Base-by-base conservation (phyloP, 2,113 vertebrate species). In the Numida meleagris region DNA sequence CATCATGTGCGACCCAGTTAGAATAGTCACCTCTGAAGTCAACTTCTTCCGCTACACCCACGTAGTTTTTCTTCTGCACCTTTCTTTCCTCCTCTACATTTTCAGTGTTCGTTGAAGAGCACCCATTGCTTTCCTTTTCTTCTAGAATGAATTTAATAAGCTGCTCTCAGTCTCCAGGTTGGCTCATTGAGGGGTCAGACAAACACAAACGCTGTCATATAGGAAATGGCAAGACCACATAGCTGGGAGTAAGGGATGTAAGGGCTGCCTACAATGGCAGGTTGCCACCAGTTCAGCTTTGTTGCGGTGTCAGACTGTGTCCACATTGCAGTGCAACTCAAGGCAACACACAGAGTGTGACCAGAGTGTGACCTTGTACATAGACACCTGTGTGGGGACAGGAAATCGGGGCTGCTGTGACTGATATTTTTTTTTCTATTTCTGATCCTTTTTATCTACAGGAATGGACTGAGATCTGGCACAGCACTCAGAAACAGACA, bases 401-500 rank as follows among this genome's bases (percentile, higher is more conserved):
- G 50, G 33, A 86, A 88, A 66, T 8, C 2, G 0, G 9, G 50
- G 45, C 67, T 82, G 29, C 34, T 57, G 40, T 33, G 82, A 62
- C 19, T 65, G 89, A 61, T 67, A 61, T 67, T 42, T 79, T 85
- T 62, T 48, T 53, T 53, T 8, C 27, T 53, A 6, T 61, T 91
- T 86, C 38, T 67, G 55, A 63, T 63, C 19, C 33, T 80, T 85
- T 77, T 68, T 88, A 88, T 94, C 79, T 96, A 79, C 66, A 95
- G 92, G 86, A 95, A 89, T 17, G 0, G 71, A 79, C 38, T 51
- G 67, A 82, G 82, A 91, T 80, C 63, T 87, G 67, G 43, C 1
- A 4, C 20, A 23, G 51, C 12, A 29, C 63, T 76, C 34, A 40
- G 38, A 61, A 36, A 82, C 58, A 88, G 48, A 85, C 65, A 73